phyloP scores from a whole-genome alignment of 1,140 invertebrate species.

The Rhopalosiphum maidis region DNA sequence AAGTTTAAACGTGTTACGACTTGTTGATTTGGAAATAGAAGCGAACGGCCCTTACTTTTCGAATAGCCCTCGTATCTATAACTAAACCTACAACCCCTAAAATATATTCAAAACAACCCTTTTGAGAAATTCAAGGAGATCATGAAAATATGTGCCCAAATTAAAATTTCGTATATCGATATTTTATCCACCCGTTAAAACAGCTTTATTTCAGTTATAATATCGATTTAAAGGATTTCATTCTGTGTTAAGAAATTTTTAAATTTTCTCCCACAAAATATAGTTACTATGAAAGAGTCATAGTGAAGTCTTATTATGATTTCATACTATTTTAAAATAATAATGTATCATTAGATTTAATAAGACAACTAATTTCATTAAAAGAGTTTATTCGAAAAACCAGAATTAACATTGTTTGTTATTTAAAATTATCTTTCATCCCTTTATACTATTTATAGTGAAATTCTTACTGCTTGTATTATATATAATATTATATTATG shows the following conservation, averaged over 20 bases:
- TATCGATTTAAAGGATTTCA: constrained; percentile 4
- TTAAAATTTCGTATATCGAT: background rate
- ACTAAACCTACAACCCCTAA: background rate
- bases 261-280: constrained; percentile 17
- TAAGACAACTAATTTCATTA: background rate
- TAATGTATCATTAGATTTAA: background rate
- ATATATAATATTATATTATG: too few species aligned
- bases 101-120: constrained; percentile 15
- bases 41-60: too few species aligned
- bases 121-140: constrained; percentile 5
- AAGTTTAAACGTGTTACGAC: too few species aligned
- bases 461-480: too few species aligned
- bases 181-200: background rate
- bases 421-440: too few species aligned
- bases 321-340: background rate
- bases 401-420: too few species aligned
- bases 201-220: background rate
- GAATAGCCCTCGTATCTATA: too few species aligned
- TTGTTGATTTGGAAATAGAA: too few species aligned
- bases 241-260: background rate
- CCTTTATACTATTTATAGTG: too few species aligned
- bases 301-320: constrained; percentile 11
- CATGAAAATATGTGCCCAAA: background rate
- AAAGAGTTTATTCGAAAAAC: background rate
- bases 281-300: background rate